Base-by-base conservation (phyloP, 2,888 invertebrate species). In the Pammene fasciana region DNA sequence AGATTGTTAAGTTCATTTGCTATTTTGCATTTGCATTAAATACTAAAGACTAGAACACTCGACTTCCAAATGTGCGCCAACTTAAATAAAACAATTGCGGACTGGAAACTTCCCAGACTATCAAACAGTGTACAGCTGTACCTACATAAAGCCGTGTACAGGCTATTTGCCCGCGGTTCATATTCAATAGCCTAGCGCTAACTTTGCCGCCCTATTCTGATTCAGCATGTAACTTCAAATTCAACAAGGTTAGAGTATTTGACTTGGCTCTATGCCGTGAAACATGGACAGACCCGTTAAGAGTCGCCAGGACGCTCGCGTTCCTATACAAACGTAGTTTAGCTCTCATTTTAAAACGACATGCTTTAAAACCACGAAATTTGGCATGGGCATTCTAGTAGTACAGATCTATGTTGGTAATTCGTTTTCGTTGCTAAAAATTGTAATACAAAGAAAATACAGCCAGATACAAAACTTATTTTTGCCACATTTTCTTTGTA, bases 61-160 rank as follows among this genome's bases (percentile, higher is more conserved):
- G 16, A 50, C 48, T 60, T 18, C 48, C 50, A 50, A 61, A 61
- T 4, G 26, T 26, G 26, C 26, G 1, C 38, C 50, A 61, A 61
- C 14, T 62, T 62, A 14, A 38, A 62, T 62, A 62, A 50, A 62
- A 62, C 50, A 67, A 59, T 59, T 52, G 50, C n/a, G 36, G 48
- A 64, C 45, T 38, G n/a, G 45, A 43, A 68, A 64, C 68, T 68
- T 68, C 16, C 50, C 64, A 68, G 64, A 68, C 68, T 43, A 36
- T 38, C 67, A 46, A 54, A 55, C 45, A 65, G 57, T n/a, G 41
- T 46, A 65, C n/a, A n/a, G n/a, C n/a, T n/a, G n/a, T n/a, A n/a
- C n/a, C n/a, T n/a, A n/a, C 57, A 59, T 57, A 64, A 50, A 43
- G 16, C 43, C 43, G 10, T 36, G 43, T 18, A 36, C 68, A 36